A percentile compares a stretch with the other conserved stretches of the same genome.
These are phyloP conservation scores for Parazoanthus swiftii DNA, from an alignment of 92 coral and sea anemone species.

Conservation along the genomic window DNA sequence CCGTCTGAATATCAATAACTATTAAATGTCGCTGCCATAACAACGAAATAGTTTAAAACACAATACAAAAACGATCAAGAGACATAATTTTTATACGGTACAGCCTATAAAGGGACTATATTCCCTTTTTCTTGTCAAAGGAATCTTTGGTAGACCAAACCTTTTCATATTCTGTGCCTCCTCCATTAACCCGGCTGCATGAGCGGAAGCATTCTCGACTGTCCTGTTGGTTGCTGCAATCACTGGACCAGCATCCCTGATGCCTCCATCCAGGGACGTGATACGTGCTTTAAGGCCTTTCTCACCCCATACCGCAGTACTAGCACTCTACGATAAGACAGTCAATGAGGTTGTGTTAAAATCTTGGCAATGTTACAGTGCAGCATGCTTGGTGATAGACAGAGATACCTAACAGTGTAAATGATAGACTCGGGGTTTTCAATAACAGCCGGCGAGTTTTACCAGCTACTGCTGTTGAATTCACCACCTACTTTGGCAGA, in stretches of 20 bases:
- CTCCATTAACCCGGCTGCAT: conserved; percentile 72
- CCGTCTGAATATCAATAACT: background rate
- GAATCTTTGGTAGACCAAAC: conserved; percentile 42
- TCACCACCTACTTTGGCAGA: no score
- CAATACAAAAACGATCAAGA: no score
- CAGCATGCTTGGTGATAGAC: background rate
- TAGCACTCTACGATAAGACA: conserved; percentile 12
- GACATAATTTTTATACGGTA: no score
- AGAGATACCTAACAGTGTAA: no score
- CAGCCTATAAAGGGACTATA: background rate
- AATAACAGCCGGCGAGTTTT: no score
- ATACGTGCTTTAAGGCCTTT: conserved; percentile 15
- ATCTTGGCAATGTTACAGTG: background rate
- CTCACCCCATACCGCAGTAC: conserved; percentile 6
- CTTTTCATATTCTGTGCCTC: conserved; percentile 71
- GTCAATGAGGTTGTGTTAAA: background rate
- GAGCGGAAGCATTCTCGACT: conserved; percentile 67
- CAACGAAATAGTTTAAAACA: background rate
- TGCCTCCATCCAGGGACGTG: conserved; percentile 1
- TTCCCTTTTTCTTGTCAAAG: background rate
- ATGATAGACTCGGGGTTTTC: no score
- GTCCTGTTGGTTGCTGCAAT: conserved; percentile 27
- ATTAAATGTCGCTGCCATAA: background rate
- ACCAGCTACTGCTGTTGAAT: no score
- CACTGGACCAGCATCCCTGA: conserved; percentile 14